Evolutionary conservation across 2,888 invertebrate species (phyloP), one percentile per base, ranked within the genome.

Genomic region (Pedicia rivosa): DNA sequence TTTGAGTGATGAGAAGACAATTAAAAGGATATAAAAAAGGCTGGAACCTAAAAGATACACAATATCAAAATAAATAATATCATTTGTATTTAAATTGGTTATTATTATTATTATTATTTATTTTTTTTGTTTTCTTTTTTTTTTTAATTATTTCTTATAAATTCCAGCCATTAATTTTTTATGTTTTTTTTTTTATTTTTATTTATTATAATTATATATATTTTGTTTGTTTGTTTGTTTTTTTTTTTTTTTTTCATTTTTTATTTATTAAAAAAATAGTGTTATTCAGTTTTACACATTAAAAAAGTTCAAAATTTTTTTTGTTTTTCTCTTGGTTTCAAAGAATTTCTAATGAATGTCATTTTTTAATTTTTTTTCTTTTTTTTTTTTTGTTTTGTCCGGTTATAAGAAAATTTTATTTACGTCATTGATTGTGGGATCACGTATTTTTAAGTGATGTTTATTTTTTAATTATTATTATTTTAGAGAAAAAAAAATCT

Each of bases 101-200:
- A n/a, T n/a, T n/a, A n/a, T n/a, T n/a, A n/a, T n/a, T n/a, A n/a
- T n/a, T n/a, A n/a, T n/a, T n/a, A n/a, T n/a, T n/a, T n/a, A n/a
- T n/a, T n/a, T n/a, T n/a, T n/a, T n/a, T 13, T 29, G 12, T 19
- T 29, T 28, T 15, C 22, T 25, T 24, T 13, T 19, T 31, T 25
- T 17, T 12, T 19, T 6, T 17, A 30, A 35, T 40, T 33, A 24
- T 36, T 40, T 22, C 31, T 42, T 43, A 40, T 40, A 42, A 43
- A 43, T 40, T 41, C 39, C 36, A 42, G 38, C 38, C 40, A 41
- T 40, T 40, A 43, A 32, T 41, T 15, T 14, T 43, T 43, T 36
- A 42, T 39, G 36, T 14, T 36, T 42, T 13, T 22, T 29, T 20
- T 20, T 36, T 36, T 29, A 29, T 36, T 36, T 36, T 14, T 37